Evolutionary conservation across 1,140 invertebrate species (phyloP).

Genomic region (Eufriesea mexicana): DNA sequence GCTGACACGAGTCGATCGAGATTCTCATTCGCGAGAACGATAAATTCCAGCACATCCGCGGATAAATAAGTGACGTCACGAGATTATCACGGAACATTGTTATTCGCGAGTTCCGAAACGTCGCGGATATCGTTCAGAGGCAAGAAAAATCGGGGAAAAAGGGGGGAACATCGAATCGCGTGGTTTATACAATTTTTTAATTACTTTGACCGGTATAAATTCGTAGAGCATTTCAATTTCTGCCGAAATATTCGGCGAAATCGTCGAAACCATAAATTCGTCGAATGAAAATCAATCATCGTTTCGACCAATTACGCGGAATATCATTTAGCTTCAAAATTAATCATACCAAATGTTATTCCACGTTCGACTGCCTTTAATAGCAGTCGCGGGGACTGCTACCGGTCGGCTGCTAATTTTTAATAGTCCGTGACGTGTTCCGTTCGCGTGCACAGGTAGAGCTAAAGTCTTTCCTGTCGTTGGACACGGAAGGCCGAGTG

Average conservation of each 20-base stretch:
- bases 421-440: not conserved
- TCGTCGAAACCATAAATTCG: not conserved
- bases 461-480: constrained; percentile 87
- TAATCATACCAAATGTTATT: not conserved
- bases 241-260: not conserved
- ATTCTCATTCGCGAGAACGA: not conserved
- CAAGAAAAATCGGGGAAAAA: not conserved
- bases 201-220: not conserved
- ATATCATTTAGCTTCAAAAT: constrained; percentile 1
- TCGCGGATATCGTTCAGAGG: no score
- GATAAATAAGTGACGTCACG: not conserved
- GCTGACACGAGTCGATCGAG: not conserved
- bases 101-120: not conserved
- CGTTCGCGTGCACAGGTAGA: constrained; percentile 76
- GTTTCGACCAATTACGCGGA: not conserved
- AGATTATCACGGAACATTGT: not conserved
- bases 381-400: no score
- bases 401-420: no score
- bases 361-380: not conserved
- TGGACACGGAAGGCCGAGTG: constrained; percentile 90
- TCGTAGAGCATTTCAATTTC: not conserved
- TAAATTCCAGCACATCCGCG: fast-evolving
- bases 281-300: constrained; percentile 15
- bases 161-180: not conserved
- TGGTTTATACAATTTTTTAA: not conserved